phyloP scores from a whole-genome alignment of 2,113 vertebrate species.

The Nesospiza acunhae region DNA sequence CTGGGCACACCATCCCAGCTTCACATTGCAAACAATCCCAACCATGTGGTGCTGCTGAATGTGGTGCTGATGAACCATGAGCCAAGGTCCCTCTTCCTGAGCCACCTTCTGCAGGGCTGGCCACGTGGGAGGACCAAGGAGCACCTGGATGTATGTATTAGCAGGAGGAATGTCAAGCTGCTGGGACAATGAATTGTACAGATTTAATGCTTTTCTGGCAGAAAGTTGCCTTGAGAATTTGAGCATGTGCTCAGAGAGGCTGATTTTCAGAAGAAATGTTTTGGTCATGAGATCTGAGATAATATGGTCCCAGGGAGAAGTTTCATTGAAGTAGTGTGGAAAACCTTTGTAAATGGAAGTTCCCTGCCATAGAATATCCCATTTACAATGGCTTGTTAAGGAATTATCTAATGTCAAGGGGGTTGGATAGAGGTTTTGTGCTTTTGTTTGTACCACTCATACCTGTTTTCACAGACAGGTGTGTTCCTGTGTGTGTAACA shows the following conservation, averaged over 20 bases:
- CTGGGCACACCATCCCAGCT: background rate
- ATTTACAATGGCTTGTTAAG: background rate
- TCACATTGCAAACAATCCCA: background rate
- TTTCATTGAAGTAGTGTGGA: background rate
- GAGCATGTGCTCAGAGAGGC: background rate
- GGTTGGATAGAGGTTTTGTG: background rate
- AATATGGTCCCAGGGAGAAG: background rate
- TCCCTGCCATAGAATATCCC: background rate
- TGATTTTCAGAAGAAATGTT: background rate
- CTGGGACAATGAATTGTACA: background rate
- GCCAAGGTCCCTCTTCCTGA: background rate
- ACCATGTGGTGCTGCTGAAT: fast-evolving
- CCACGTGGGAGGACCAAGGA: fast-evolving
- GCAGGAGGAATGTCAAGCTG: background rate
- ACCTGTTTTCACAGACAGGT: background rate
- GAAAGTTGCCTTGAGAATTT: background rate
- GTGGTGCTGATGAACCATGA: background rate
- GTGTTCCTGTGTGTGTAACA: background rate
- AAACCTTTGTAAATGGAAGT: background rate
- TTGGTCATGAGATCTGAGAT: background rate
- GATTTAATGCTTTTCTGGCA: background rate
- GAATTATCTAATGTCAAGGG: background rate
- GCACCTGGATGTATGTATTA: background rate
- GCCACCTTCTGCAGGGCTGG: fast-evolving
- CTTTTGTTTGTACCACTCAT: background rate